Evolutionary conservation across 2,888 invertebrate genomes (phyloP).

Genomic region (Hyposoter didymator): DNA sequence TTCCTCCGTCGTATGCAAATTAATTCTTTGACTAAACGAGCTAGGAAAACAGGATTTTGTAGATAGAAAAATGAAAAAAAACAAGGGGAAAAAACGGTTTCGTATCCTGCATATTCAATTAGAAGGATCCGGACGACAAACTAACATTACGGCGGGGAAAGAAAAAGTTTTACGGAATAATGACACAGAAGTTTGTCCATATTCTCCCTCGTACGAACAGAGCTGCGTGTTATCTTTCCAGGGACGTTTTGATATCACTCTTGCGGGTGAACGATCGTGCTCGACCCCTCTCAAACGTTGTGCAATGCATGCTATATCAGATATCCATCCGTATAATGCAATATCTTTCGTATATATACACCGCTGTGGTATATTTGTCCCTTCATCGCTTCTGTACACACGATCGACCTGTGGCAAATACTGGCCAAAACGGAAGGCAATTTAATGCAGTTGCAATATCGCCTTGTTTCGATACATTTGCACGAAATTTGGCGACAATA

Average conservation of each 20-base stretch:
- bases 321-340: constrained; percentile 57
- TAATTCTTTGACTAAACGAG: not conserved
- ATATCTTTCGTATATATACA: constrained; percentile 48
- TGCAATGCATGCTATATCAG: constrained; percentile 42
- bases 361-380: constrained; percentile 19
- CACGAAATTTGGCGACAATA: not conserved
- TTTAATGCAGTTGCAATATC: constrained; percentile 9
- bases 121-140: constrained; percentile 23
- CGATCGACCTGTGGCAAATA: constrained; percentile 31
- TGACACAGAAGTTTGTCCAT: constrained; percentile 38
- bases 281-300: constrained; percentile 35
- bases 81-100: not conserved
- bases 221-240: constrained; percentile 32
- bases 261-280: constrained; percentile 51
- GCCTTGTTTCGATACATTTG: not conserved
- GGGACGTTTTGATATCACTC: constrained; percentile 23
- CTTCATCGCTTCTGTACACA: constrained; percentile 43
- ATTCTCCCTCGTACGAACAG: constrained; percentile 18
- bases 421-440: not conserved
- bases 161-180: constrained; percentile 49
- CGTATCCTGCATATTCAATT: constrained; percentile 41
- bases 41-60: not conserved
- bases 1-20: not conserved
- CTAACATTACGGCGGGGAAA: not conserved
- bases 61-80: not conserved